Percentiles rank a stretch among this genome's conserved stretches.
Conservation (phyloP, 2,888 invertebrate genomes). For the Myathropa florea region DNA sequence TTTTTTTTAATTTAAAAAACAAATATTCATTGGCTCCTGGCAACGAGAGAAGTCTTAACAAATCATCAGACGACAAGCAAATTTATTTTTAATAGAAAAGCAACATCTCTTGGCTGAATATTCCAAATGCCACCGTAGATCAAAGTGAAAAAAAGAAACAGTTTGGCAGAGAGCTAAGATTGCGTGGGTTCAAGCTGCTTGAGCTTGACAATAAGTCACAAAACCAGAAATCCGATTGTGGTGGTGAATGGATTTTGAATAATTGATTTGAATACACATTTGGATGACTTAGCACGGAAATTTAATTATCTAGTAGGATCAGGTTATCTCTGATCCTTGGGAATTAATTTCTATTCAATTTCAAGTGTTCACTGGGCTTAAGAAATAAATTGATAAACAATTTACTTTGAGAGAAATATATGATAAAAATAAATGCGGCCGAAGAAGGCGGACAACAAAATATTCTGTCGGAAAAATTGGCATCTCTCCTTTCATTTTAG, state of each 20-base stretch:
- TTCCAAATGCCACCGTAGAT: conserved; percentile 1
- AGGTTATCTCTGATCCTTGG: conserved; percentile 19
- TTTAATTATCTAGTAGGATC: conserved; percentile 1
- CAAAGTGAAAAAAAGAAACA: neutral
- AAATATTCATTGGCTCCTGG: neutral
- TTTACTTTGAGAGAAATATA: too few species aligned
- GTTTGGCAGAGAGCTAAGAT: neutral
- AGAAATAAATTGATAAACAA: neutral
- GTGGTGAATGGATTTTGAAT: conserved; percentile 11
- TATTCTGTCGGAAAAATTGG: too few species aligned
- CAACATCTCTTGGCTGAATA: neutral
- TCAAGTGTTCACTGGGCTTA: conserved; percentile 5
- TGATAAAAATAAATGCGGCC: too few species aligned
- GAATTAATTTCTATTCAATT: conserved; percentile 24
- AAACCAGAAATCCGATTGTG: conserved; percentile 35
- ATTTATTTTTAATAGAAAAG: neutral
- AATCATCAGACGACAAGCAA: neutral
- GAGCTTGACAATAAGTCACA: conserved; percentile 22
- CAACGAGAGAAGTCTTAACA: neutral
- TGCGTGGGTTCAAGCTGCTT: neutral
- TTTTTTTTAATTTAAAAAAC: neutral
- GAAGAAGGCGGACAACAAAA: too few species aligned
- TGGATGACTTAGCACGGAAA: conserved; percentile 27
- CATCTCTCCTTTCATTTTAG: too few species aligned
- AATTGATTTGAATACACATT: conserved; percentile 37